Evolutionary conservation across 2,113 vertebrate genomes (phyloP).

Genomic region (Nannobrachium achirus): DNA sequence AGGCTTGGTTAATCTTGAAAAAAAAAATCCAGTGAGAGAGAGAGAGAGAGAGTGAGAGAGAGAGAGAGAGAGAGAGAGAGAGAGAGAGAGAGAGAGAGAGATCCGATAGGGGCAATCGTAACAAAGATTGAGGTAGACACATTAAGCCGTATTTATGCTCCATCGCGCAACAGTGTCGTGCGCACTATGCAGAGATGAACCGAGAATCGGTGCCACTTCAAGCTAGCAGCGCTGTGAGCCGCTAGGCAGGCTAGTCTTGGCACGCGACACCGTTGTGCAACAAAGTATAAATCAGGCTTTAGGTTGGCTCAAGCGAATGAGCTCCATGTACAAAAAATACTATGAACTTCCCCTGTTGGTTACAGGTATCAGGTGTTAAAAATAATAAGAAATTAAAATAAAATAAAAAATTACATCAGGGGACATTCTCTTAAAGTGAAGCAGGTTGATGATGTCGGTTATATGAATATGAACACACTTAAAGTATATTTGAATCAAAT

Average conservation of each 20-base stretch:
- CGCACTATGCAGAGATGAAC: too few relatives aligned
- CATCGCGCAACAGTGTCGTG: too few relatives aligned
- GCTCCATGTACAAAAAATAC: constrained; percentile 67
- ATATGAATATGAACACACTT: constrained; percentile 52
- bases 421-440: constrained; percentile 41
- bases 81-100: constrained; percentile 53
- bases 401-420: constrained; percentile 53
- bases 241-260: too few relatives aligned
- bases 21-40: constrained; percentile 56
- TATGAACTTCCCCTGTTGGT: constrained; percentile 62
- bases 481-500: constrained; percentile 33
- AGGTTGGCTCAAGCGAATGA: constrained; percentile 74
- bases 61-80: constrained; percentile 14
- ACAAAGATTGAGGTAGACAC: constrained; percentile 90
- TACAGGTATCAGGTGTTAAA: constrained; percentile 43
- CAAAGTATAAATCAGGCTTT: too few relatives aligned
- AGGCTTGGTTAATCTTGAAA: constrained; percentile 63
- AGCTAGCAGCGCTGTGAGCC: too few relatives aligned
- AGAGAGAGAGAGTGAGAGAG: neutral
- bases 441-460: constrained; percentile 32
- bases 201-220: too few relatives aligned
- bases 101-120: constrained; percentile 67
- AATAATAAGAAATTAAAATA: constrained; percentile 26
- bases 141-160: constrained; percentile 34
- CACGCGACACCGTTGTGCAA: too few relatives aligned